Conservation (phyloP, 2,888 invertebrate genomes). For the Cryptus armator region DNA sequence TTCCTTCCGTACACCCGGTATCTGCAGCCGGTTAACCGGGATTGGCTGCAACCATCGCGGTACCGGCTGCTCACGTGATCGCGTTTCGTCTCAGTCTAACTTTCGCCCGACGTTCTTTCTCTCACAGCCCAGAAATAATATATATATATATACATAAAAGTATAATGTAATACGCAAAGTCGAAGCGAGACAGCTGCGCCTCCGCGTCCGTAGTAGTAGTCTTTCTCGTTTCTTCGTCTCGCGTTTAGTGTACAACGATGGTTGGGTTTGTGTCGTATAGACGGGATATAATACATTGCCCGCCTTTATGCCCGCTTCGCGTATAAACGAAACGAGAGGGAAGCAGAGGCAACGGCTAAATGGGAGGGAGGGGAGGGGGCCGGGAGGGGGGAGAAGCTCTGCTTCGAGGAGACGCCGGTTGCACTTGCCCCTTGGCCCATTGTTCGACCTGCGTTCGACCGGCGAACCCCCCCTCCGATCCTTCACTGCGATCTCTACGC, state of each 20-base stretch:
- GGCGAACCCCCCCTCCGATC: slow-evolving; percentile 54
- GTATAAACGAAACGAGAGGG: slow-evolving; percentile 32
- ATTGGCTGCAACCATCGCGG: slow-evolving; percentile 73
- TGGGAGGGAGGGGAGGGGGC: slow-evolving; percentile 44
- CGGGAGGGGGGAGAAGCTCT: slow-evolving; percentile 58
- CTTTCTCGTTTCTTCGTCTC: slow-evolving; percentile 20
- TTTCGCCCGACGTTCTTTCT: slow-evolving; percentile 42
- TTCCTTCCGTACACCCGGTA: slow-evolving; percentile 75
- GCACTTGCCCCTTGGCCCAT: slow-evolving; percentile 81
- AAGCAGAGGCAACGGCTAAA: slow-evolving; percentile 42
- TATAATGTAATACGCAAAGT: slow-evolving; percentile 20
- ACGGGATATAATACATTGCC: background rate
- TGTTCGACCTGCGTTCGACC: slow-evolving; percentile 74
- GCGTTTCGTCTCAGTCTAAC: slow-evolving; percentile 65
- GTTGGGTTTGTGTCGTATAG: slow-evolving; percentile 29
- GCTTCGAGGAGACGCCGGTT: slow-evolving; percentile 76
- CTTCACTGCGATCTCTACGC: background rate
- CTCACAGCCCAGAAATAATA: slow-evolving; percentile 15
- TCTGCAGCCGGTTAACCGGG: slow-evolving; percentile 61
- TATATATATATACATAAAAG: background rate
- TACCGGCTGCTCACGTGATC: slow-evolving; percentile 79
- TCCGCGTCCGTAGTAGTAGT: slow-evolving; percentile 17
- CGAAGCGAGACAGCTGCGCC: slow-evolving; percentile 46
- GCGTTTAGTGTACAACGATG: background rate
- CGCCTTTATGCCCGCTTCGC: slow-evolving; percentile 2